Percentiles rank a stretch among this genome's conserved stretches.
Conservation (phyloP, 2,113 vertebrate species). For the Hippocampus abdominalis region DNA sequence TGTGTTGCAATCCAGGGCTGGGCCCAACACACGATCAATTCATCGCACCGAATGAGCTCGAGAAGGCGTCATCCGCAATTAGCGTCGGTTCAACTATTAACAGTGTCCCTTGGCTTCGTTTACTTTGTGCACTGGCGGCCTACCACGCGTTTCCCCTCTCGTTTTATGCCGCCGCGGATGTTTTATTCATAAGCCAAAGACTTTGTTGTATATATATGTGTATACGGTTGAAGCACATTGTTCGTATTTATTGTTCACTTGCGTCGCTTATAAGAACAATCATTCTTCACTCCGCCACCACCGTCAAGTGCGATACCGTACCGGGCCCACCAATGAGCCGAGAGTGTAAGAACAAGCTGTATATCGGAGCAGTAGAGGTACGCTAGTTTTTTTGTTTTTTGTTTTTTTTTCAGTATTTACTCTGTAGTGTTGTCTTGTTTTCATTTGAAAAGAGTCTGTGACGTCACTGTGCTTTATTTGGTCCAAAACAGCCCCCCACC, state of each 20-base stretch:
- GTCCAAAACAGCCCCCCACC: conserved; percentile 35
- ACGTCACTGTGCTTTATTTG: conserved; percentile 80
- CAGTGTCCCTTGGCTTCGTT: conserved; percentile 37
- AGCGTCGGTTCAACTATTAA: neutral
- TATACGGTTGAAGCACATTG: conserved; percentile 96
- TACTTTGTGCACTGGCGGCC: conserved; percentile 85
- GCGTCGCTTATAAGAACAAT: conserved; percentile 92
- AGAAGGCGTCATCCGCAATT: neutral
- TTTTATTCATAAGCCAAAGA: conserved; percentile 99
- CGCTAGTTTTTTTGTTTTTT: conserved; percentile 16
- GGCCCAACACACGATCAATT: conserved; percentile 61
- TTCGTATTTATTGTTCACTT: conserved; percentile 99
- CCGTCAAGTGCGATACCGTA: conserved; percentile 18
- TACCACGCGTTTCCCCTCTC: conserved; percentile 76
- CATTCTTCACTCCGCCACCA: conserved; percentile 77
- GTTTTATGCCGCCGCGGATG: conserved; percentile 79
- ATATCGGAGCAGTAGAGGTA: conserved; percentile 81
- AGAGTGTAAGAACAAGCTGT: conserved; percentile 63
- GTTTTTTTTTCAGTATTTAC: conserved; percentile 79
- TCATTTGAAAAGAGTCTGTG: conserved; percentile 73
- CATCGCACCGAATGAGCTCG: neutral
- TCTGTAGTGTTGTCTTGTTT: conserved; percentile 83
- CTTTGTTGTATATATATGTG: conserved; percentile 99
- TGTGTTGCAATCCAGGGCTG: conserved; percentile 78
- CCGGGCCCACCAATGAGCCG: conserved; percentile 15